phyloP scores from a whole-genome alignment of 2,888 invertebrate genomes.

The Drosophila ezoana region DNA sequence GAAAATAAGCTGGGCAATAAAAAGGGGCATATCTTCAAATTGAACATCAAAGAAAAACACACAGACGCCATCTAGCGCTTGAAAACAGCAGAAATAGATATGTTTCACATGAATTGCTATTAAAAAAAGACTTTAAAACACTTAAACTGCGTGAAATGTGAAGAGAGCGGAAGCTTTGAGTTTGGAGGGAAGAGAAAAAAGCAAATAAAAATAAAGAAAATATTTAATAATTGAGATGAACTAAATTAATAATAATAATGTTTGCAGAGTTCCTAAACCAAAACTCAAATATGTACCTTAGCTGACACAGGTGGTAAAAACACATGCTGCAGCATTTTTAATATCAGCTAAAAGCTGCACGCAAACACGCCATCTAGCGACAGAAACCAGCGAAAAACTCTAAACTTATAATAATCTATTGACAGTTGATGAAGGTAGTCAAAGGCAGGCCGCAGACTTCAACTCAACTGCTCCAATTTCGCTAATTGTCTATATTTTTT shows the following conservation, averaged over 20 bases:
- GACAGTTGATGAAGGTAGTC: conserved; percentile 28
- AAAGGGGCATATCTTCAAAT: conserved; percentile 25
- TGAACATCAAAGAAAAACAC: conserved; percentile 37
- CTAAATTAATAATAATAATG: no score
- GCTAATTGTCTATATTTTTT: conserved; percentile 42
- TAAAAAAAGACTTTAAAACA: no score
- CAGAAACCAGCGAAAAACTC: neutral
- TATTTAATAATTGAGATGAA: no score
- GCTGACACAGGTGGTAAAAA: neutral
- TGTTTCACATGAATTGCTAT: no score
- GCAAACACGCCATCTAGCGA: conserved; percentile 5
- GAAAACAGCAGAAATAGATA: neutral
- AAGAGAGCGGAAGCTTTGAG: no score
- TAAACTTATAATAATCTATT: conserved; percentile 8
- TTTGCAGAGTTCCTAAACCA: no score
- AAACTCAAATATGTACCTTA: no score
- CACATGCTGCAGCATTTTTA: neutral
- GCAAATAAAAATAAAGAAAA: no score
- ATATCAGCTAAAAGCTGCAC: neutral
- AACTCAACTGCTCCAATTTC: conserved; percentile 42
- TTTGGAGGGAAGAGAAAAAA: no score
- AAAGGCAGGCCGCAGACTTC: neutral
- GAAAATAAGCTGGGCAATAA: neutral
- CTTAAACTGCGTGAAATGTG: no score
- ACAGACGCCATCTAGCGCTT: conserved; percentile 24